Conservation (phyloP, 1,140 invertebrate genomes). For the Philopotamus ludificatus region DNA sequence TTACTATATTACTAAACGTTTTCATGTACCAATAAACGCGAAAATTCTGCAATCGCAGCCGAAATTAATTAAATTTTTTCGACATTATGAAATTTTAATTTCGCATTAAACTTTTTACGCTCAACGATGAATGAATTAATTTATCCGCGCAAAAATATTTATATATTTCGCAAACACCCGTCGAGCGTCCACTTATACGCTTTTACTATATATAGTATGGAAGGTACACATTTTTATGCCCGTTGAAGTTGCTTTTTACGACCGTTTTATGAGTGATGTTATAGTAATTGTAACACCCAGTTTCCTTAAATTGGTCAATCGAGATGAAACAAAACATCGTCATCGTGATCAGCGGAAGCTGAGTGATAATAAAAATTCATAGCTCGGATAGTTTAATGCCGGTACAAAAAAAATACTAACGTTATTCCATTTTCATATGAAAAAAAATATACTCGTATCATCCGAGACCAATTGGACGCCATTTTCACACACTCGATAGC, state of each 20-base stretch:
- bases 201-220: not conserved
- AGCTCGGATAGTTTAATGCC: not conserved
- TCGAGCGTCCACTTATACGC: not conserved
- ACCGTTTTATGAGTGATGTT: slow-evolving; percentile 42
- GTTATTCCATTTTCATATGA: no score
- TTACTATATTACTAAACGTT: no score
- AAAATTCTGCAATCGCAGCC: no score
- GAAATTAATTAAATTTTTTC: no score
- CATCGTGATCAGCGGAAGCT: slow-evolving; percentile 34
- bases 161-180: no score
- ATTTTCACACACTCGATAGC: not conserved
- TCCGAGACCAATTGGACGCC: no score
- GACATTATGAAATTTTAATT: no score
- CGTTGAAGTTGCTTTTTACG: slow-evolving; percentile 41
- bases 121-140: slow-evolving; percentile 25
- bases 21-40: no score
- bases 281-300: slow-evolving; percentile 42
- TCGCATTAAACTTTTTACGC: no score
- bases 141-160: no score
- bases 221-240: slow-evolving; percentile 39
- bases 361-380: slow-evolving; percentile 40
- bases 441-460: no score
- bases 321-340: slow-evolving; percentile 41
- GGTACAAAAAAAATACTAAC: not conserved
- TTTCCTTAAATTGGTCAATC: slow-evolving; percentile 43